phyloP scores from a whole-genome alignment of 2,797 vertebrate genomes.

The Heliangelus exortis region DNA sequence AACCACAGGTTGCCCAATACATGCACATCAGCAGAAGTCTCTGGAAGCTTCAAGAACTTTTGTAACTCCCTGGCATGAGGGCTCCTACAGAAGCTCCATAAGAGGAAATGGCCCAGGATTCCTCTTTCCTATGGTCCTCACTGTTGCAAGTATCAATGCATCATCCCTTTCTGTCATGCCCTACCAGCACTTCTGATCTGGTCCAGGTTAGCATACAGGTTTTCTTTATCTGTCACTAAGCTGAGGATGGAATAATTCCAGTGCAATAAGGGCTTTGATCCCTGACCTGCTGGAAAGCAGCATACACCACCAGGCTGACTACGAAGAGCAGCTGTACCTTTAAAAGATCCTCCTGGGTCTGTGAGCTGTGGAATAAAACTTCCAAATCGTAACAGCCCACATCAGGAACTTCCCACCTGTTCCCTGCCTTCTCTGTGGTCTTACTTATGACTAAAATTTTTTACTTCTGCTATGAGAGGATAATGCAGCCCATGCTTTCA shows the following conservation, averaged over 20 bases:
- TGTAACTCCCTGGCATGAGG: neutral
- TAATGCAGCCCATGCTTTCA: neutral
- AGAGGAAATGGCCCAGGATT: neutral
- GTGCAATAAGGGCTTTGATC: neutral
- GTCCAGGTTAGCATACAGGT: neutral
- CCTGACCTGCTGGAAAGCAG: neutral
- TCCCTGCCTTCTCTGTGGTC: neutral
- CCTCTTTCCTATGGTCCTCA: neutral
- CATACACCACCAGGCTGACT: neutral
- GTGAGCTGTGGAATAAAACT: constrained; percentile 8
- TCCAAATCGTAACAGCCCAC: neutral
- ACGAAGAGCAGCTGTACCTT: neutral
- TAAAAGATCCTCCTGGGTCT: neutral
- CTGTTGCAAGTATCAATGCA: neutral
- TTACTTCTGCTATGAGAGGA: neutral
- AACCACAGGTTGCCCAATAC: neutral
- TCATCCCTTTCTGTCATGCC: neutral
- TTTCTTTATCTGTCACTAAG: neutral
- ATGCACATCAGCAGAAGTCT: neutral
- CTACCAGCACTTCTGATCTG: neutral
- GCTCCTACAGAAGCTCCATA: neutral
- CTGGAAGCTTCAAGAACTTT: neutral
- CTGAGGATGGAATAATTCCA: neutral
- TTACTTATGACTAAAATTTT: neutral
- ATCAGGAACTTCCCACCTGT: neutral